Base-by-base conservation (phyloP, 2,797 vertebrate species). In the Rhinogobio ventralis region DNA sequence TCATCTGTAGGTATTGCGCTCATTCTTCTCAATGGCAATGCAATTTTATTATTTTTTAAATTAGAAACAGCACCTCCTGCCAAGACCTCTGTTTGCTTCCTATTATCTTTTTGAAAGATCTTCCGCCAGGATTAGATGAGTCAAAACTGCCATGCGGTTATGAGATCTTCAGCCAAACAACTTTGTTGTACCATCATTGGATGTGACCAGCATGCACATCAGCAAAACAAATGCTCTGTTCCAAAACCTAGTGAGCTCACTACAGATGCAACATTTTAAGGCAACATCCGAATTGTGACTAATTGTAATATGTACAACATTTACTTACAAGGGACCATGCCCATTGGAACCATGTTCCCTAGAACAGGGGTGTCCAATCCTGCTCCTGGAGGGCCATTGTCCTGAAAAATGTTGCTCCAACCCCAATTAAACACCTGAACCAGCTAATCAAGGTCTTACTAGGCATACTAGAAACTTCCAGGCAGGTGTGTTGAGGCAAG, bases 81-180 rank as follows among this genome's bases (percentile, higher is more conserved):
- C 79, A 71, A 62, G 57, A 76, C 46, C 33, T 60, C 42, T 57
- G 28, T 57, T 77, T 71, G 25, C 23, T 39, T 68, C 33, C 36
- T 69, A 28, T 53, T 83, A 39, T 75, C 23, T 25, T 66, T 64
- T 83, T 36, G 57, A 75, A 83, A 74, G 45, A 79, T 49, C 19
- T 79, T 45, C 19, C 62, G 19, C 28, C 7, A 66, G 66, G 66
- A 83, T 66, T 51, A 46, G 30, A 74, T 74, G 19, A 73, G 28
- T 82, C 55, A 64, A 75, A 60, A 17, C 33, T 71, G 19, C 36
- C 67, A n/a, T 45, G 55, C 57, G 75, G 45, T 83, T n/a, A 49
- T 49, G 42, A 75, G 57, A 36, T 75, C 23, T 75, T 83, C 8
- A 74, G 36, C 17, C 55, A 72, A 62, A 60, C 42, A 62, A 62